Evolutionary conservation across 2,113 vertebrate genomes (phyloP), one percentile per base, ranked within the genome.

Genomic region (Dermatemys mawii): DNA sequence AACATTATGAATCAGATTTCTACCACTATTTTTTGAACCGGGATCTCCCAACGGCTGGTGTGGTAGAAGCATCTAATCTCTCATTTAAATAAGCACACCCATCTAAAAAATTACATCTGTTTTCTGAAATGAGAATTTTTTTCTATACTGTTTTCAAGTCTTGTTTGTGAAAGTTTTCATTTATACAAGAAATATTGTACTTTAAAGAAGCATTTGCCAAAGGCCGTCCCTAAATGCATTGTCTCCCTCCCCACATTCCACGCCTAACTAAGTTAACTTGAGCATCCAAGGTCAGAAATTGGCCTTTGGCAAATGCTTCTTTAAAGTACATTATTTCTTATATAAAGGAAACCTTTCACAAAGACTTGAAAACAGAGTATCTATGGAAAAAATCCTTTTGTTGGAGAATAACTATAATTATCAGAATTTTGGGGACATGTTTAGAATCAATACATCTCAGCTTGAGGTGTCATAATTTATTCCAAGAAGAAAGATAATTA

Each of bases 21-120:
- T 29, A 5, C 8, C 57, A 22, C 32, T 3, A 11, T 14, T 81
- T 63, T 84, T 63, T 84, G 22, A 19, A n/a, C 48, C 35, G 5
- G 41, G 6, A 35, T 10, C 78, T n/a, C 22, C 0, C 27, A 6
- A 38, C 29, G 85, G 46, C 6, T 21, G 0, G 0, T 2, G 46
- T n/a, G 78, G 11, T 78, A 81, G 90, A 41, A 9, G 2, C 22
- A 53, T 19, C 17, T 12, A 53, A 49, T 55, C 22, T 17, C n/a
- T 22, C 8, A 8, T 86, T n/a, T n/a, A 67, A 63, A 46, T 3
- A 22, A 51, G 4, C 14, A 6, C 1, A n/a, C 1, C 8, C 32
- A 87, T 82, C 14, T 92, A 84, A 53, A 32, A 3, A 27, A 79
- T 2, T 35, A 35, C 53, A 67, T 8, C 0, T 0, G 3, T 38